Evolutionary conservation across 2,113 vertebrate species (phyloP), one percentile per base, ranked within the genome.

Genomic region (Corvus hawaiiensis): DNA sequence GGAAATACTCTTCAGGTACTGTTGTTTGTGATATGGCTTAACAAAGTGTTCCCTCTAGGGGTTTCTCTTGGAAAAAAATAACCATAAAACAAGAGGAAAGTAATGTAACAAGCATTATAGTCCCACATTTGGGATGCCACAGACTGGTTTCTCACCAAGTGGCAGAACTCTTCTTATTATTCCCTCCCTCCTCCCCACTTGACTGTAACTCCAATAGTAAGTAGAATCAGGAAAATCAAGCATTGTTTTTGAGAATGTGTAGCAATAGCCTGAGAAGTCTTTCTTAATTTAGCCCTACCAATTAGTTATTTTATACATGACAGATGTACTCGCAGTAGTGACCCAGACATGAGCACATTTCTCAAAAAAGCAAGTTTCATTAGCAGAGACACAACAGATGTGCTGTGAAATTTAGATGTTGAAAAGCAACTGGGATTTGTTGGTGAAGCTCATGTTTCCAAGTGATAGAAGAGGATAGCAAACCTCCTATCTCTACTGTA

Each of bases 41-140:
- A 95, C 39, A 55, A 95, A 97, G 46, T 92, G 79, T 88, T 97
- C 90, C 86, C 84, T 95, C 89, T 89, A 91, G 85, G 94, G 52
- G 82, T 54, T 95, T 84, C 55, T 75, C 19, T 46, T 68, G 49
- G 63, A 63, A 93, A 85, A 63, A 91, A 77, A 30, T 30, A 26
- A 43, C 37, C 61, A 37, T 43, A 83, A 90, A 96, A 27, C 15
- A 41, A 87, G 48, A 87, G 33, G 41, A 76, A 82, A 84, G 19
- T 46, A 71, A 74, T 22, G 9, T 8, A 76, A 24, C 41, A 59
- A 41, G 16, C 0, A 1, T 77, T 73, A 26, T 9, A 66, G 18
- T 67, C 39, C 20, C 18, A 11, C 5, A 27, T 73, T 80, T 1
- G 1, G 26, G 16, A 32, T 63, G 37, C 21, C 52, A 27, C 7